Evolutionary conservation across 2,113 vertebrate species (phyloP), one percentile per base, ranked within the genome.

Genomic region (Copsychus sechellarum): DNA sequence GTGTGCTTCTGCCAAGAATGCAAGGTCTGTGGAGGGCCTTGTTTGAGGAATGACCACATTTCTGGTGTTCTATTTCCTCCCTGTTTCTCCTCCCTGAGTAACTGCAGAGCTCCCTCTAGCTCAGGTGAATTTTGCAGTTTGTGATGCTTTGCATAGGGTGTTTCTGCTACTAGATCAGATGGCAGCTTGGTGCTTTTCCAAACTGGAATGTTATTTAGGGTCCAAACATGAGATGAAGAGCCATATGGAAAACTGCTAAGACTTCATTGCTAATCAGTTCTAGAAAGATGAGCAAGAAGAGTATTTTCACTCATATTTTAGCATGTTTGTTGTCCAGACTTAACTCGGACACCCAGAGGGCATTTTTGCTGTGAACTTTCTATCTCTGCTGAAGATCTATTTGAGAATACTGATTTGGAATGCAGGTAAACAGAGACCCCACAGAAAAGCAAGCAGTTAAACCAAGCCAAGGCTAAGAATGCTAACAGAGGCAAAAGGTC

Each of bases 31-130:
- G 17, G 62, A 64, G 91, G 53, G 36, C 19, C 4, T 69, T 76
- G 22, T 38, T 21, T 83, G 54, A 76, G 54, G 62, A 72, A 26
- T 36, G 50, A 53, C 50, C 7, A 4, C 7, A 3, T 78, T 94
- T 70, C 73, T 70, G 54, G 8, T 51, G 12, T 14, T n/a, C n/a
- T 54, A 24, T 56, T 82, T 74, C 45, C n/a, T n/a, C n/a, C n/a
- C 60, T 2, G 0, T 36, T 84, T 84, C 43, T 83, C 34, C 29
- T 69, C 11, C 34, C 28, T 4, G 7, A 42, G 48, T 26, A 34
- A 23, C 14, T 12, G 22, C 53, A 47, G 40, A 4, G 2, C 28
- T 72, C 0, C 0, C 29, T 38, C 10, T 33, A 28, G 21, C 56
- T 53, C 2, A 3, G 48, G 18, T 38, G 61, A 14, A 5, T 60